phyloP scores from a whole-genome alignment of 2,888 invertebrate species.

The Hybos culiciformis region DNA sequence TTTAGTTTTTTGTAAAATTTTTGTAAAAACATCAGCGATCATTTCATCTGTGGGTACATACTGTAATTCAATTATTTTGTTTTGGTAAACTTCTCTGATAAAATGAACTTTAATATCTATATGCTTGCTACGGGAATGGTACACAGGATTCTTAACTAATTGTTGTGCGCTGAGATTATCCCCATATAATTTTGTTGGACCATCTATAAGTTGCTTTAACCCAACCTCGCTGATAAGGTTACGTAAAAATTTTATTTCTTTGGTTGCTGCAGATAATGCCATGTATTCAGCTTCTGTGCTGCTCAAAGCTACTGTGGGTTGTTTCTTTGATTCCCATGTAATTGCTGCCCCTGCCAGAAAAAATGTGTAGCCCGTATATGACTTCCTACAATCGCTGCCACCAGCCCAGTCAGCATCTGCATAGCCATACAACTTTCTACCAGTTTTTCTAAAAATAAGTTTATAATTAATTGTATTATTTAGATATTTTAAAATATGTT shows the following conservation, averaged over 20 bases:
- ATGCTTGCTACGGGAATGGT: conserved; percentile 12
- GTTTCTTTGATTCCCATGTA: conserved; percentile 13
- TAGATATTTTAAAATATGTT: conserved; percentile 11
- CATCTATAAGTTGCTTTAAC: not conserved
- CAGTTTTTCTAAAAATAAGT: conserved; percentile 9
- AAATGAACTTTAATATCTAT: conserved; percentile 12
- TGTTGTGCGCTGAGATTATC: conserved; percentile 11
- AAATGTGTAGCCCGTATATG: conserved; percentile 12
- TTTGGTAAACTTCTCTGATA: conserved; percentile 6
- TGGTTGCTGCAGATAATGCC: conserved; percentile 12
- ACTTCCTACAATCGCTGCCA: conserved; percentile 10
- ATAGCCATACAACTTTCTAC: conserved; percentile 7
- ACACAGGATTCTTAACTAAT: conserved; percentile 11
- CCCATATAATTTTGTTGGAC: conserved; percentile 3
- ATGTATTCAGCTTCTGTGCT: conserved; percentile 14
- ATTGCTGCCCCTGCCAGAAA: conserved; percentile 9
- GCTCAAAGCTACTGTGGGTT: conserved; percentile 12
- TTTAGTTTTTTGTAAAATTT: conserved; percentile 7
- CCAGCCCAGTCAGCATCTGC: conserved; percentile 16
- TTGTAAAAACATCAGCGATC: conserved; percentile 11
- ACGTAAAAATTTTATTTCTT: conserved; percentile 8
- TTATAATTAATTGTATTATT: conserved; percentile 8
- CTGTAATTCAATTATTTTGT: conserved; percentile 3
- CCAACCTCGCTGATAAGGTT: conserved; percentile 7
- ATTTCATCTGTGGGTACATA: conserved; percentile 9